Percentiles rank a stretch among this genome's conserved stretches.
Evolutionary conservation across 2,888 invertebrate genomes (phyloP).

Genomic region (Drosophila melanosoma): DNA sequence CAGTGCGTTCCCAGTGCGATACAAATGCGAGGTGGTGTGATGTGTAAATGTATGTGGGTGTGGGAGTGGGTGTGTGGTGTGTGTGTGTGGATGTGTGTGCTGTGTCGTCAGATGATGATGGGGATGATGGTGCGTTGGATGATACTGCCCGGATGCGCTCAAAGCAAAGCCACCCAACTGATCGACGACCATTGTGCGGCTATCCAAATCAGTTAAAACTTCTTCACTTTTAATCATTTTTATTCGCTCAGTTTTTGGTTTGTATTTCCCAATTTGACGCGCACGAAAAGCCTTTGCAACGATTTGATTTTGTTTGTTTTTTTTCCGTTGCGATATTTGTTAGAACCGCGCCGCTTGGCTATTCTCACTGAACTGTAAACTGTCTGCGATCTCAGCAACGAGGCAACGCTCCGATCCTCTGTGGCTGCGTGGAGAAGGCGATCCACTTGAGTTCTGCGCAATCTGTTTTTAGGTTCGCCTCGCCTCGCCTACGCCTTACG

Average conservation of each 20-base stretch:
- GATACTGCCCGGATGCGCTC: conserved; percentile 51
- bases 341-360: conserved; percentile 72
- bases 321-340: conserved; percentile 23
- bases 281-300: neutral
- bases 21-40: conserved; percentile 63
- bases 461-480: conserved; percentile 62
- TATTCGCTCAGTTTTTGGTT: conserved; percentile 22
- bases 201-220: conserved; percentile 68
- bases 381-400: conserved; percentile 25
- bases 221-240: conserved; percentile 84
- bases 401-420: conserved; percentile 50
- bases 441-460: conserved; percentile 50
- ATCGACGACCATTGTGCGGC: conserved; percentile 61
- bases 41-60: conserved; percentile 42
- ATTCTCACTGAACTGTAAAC: conserved; percentile 73
- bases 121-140: conserved; percentile 51
- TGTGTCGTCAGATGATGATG: conserved; percentile 52
- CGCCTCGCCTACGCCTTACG: conserved; percentile 76
- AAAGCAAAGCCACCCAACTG: conserved; percentile 56
- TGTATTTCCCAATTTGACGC: conserved; percentile 16
- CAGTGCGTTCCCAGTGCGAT: conserved; percentile 77
- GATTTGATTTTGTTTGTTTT: conserved; percentile 4
- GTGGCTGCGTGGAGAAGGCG: conserved; percentile 3
- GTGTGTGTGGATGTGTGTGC: conserved; percentile 38
- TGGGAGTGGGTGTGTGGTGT: conserved; percentile 38